Evolutionary conservation across 2,113 vertebrate species (phyloP).

Genomic region (Leptosomus discolor): DNA sequence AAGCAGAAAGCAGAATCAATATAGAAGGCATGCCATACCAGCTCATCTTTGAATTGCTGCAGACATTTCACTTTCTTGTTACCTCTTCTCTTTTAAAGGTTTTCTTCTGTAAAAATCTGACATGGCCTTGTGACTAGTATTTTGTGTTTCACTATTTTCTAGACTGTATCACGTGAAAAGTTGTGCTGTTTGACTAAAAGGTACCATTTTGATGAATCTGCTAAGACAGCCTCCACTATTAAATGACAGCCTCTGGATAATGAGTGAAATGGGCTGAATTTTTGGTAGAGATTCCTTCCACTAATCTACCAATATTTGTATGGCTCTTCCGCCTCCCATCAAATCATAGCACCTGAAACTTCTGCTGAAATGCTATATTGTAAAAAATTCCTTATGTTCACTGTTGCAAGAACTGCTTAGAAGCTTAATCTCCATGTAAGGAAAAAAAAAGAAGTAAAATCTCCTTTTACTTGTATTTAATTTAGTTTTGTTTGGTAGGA

Average conservation of each 20-base stretch:
- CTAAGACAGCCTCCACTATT: neutral
- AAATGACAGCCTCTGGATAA: neutral
- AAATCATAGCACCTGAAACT: neutral
- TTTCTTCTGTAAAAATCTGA: neutral
- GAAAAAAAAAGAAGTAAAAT: neutral
- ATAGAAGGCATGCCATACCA: neutral
- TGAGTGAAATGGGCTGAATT: neutral
- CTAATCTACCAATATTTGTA: neutral
- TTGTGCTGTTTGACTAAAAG: neutral
- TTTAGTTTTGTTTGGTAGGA: neutral
- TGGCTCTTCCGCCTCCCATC: neutral
- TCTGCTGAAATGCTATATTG: neutral
- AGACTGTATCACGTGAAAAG: neutral
- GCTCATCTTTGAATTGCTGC: neutral
- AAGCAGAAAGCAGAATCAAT: conserved; percentile 37
- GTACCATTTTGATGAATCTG: neutral
- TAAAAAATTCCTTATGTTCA: neutral
- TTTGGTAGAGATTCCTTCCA: neutral
- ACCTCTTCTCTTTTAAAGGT: neutral
- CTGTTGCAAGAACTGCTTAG: neutral
- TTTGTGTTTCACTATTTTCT: neutral
- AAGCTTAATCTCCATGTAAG: rapidly evolving
- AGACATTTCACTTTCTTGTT: neutral
- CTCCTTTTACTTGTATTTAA: neutral
- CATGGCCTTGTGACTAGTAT: neutral